Evolutionary conservation across 2,797 vertebrate genomes (phyloP).

Genomic region (Selene dorsalis): DNA sequence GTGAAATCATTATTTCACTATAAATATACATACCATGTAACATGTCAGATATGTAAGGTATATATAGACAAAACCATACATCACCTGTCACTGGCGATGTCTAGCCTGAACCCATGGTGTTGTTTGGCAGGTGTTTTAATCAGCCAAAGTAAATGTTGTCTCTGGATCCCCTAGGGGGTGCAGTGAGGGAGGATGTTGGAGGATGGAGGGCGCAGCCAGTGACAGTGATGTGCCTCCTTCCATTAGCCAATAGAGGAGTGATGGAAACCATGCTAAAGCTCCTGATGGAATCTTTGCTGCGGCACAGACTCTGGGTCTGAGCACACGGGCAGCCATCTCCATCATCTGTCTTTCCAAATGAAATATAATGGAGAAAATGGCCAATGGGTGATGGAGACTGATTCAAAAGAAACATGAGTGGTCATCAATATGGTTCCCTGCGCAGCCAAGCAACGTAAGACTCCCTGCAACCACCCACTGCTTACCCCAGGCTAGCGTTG

Average conservation of each 20-base stretch:
- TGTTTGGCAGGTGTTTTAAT: constrained; percentile 68
- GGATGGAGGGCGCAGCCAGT: constrained; percentile 20
- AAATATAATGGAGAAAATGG: constrained; percentile 78
- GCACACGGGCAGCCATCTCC: constrained; percentile 43
- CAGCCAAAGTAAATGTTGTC: constrained; percentile 76
- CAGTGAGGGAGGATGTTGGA: constrained; percentile 1
- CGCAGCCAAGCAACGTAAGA: constrained; percentile 61
- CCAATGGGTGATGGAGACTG: constrained; percentile 81
- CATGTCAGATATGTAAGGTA: constrained; percentile 6
- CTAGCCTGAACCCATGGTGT: constrained; percentile 40
- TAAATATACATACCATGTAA: constrained; percentile 19
- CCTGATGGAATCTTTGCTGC: constrained; percentile 66
- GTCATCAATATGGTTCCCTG: constrained; percentile 80
- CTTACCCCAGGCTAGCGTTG: constrained; percentile 61
- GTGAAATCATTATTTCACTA: constrained; percentile 13
- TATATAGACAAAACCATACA: constrained; percentile 25
- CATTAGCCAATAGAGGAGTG: constrained; percentile 58
- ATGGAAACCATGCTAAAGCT: constrained; percentile 63
- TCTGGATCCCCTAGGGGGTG: constrained; percentile 53
- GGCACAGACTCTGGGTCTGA: constrained; percentile 38
- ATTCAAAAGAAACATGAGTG: constrained; percentile 80
- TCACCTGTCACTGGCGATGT: constrained; percentile 30
- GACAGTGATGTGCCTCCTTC: constrained; percentile 69
- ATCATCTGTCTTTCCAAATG: constrained; percentile 73
- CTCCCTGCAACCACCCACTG: constrained; percentile 58